Percentiles rank a stretch among this genome's conserved stretches.
phyloP scores from a whole-genome alignment of 2,113 vertebrate species.

The Chionis minor region DNA sequence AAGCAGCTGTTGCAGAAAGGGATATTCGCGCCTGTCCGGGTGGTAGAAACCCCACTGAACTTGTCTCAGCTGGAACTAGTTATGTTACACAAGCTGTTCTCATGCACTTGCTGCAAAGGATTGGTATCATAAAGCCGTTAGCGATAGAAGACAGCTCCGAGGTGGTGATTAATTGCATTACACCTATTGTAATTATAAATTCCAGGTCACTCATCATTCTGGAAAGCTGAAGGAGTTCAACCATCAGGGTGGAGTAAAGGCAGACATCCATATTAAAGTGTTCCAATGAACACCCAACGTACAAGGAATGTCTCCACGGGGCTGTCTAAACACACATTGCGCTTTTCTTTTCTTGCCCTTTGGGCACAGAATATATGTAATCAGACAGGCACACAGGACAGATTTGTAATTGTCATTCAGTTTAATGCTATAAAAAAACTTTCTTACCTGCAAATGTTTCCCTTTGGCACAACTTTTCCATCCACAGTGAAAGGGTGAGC shows the following conservation, averaged over 20 bases:
- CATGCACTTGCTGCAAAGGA: constrained; percentile 43
- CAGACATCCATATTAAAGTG: constrained; percentile 33
- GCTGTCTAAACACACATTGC: constrained; percentile 44
- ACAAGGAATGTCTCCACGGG: constrained; percentile 44
- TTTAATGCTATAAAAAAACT: constrained; percentile 1
- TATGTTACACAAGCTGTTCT: constrained; percentile 25
- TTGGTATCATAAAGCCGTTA: background rate
- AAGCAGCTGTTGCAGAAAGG: background rate
- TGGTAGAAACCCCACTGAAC: constrained; percentile 4
- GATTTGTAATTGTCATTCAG: constrained; percentile 34
- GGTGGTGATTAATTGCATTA: constrained; percentile 62
- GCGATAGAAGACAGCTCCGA: constrained; percentile 5
- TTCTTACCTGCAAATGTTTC: background rate
- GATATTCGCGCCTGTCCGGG: background rate
- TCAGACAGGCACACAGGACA: constrained; percentile 30
- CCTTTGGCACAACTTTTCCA: constrained; percentile 33
- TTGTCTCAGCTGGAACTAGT: constrained; percentile 23
- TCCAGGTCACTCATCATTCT: constrained; percentile 67
- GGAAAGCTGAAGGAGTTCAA: constrained; percentile 42
- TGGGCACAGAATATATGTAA: constrained; percentile 47
- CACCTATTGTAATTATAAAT: constrained; percentile 63
- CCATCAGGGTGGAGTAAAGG: constrained; percentile 29
- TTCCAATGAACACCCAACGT: constrained; percentile 61
- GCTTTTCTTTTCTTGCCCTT: constrained; percentile 51
- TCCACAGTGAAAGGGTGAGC: background rate